Evolutionary conservation across 2,888 invertebrate species (phyloP), one percentile per base, ranked within the genome.

Genomic region (Euspilapteryx auroguttella): DNA sequence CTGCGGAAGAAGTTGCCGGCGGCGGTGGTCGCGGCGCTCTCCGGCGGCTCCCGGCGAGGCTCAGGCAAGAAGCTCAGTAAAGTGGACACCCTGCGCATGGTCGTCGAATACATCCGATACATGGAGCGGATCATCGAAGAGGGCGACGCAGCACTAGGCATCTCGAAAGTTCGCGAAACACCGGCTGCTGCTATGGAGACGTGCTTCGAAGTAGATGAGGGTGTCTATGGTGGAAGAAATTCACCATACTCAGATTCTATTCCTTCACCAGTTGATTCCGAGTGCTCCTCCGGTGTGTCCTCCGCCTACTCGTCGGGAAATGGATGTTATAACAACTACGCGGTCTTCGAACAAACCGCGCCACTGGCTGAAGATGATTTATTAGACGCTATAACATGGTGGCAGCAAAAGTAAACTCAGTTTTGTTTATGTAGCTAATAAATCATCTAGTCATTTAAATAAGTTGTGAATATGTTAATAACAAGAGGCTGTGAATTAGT

Each of bases 71-170:
- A 93, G 49, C 78, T 92, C 1, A 89, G 89, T 50, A 93, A 93
- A 75, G 92, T 93, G n/a, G 94, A 94, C 52, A 94, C 94, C 0
- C 65, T 94, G 4, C 77, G 85, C 36, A 84, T 93, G 71, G 94
- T 94, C 1, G 91, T 94, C 5, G 92, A 94, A 55, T 94, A 94
- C 51, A 94, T 94, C 40, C 80, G 87, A 33, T 85, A 89, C 39
- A 71, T 94, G 30, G 85, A 93, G 49, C 82, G 82, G 38, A 58
- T 93, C 39, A 73, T 94, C 23, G 85, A 86, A 17, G 85, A 87
- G 37, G 82, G 83, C 40, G 86, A 87, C 36, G 76, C 78, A 12
- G 55, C 75, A 4, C 55, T 68, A 29, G 62, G n/a, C n/a, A n/a
- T n/a, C n/a, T n/a, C 66, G 1, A 39, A 35, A 28, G 38, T 33